Evolutionary conservation across 2,113 vertebrate species (phyloP).

Genomic region (Danionella cerebrum): DNA sequence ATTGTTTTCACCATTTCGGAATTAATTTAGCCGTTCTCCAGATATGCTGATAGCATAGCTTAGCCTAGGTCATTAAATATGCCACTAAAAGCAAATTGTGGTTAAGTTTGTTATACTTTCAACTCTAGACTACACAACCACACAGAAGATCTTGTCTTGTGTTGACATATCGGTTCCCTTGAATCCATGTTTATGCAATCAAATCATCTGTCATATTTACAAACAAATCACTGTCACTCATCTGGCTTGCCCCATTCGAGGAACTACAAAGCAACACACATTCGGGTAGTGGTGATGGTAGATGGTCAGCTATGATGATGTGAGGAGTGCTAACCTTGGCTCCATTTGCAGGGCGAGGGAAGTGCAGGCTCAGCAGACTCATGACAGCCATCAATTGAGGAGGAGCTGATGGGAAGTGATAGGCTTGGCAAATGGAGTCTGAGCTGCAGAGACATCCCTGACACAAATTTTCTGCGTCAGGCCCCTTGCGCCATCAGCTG

Average conservation of each 20-base stretch:
- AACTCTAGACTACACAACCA: too few species aligned
- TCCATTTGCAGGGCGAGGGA: slow-evolving; percentile 19
- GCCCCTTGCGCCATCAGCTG: slow-evolving; percentile 33
- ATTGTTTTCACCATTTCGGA: too few species aligned
- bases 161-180: background rate
- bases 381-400: slow-evolving; percentile 55
- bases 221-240: background rate
- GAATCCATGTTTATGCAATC: background rate
- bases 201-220: background rate
- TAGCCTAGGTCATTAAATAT: too few species aligned
- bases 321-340: slow-evolving; percentile 14
- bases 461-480: slow-evolving; percentile 58
- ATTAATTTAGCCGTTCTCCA: too few species aligned
- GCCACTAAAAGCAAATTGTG: too few species aligned
- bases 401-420: slow-evolving; percentile 58
- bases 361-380: slow-evolving; percentile 56
- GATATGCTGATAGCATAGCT: too few species aligned
- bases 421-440: slow-evolving; percentile 56
- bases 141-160: background rate
- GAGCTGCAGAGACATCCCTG: slow-evolving; percentile 59
- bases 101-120: too few species aligned
- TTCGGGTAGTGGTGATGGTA: background rate
- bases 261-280: background rate
- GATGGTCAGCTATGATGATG: slow-evolving; percentile 5
- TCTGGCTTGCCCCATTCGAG: background rate